Conservation (phyloP, 1,140 invertebrate species). For the Heliothis subflexa region DNA sequence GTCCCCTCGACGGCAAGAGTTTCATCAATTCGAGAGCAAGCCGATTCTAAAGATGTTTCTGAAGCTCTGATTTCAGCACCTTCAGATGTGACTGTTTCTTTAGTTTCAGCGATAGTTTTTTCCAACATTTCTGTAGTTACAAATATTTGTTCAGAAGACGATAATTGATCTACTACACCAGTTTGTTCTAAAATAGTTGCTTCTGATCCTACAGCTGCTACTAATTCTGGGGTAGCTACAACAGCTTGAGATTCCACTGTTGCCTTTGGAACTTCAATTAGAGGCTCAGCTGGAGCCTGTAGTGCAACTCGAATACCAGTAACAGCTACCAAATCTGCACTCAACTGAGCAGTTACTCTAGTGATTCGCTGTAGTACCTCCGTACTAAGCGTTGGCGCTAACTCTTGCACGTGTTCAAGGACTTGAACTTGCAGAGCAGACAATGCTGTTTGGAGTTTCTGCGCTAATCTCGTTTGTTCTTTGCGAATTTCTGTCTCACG, state of each 20-base stretch:
- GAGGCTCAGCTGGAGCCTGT: slow-evolving; percentile 38
- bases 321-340: slow-evolving; percentile 59
- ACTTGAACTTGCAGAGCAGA: slow-evolving; percentile 62
- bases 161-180: not conserved
- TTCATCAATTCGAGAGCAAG: not conserved
- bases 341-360: slow-evolving; percentile 57
- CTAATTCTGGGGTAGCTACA: not conserved
- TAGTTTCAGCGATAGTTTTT: slow-evolving; percentile 52
- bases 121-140: slow-evolving; percentile 46
- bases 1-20: not conserved
- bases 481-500: slow-evolving; percentile 43
- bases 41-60: not conserved
- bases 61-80: not conserved
- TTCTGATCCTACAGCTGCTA: not conserved
- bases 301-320: slow-evolving; percentile 51
- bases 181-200: not conserved
- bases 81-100: slow-evolving; percentile 52
- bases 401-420: slow-evolving; percentile 58
- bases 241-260: slow-evolving; percentile 10
- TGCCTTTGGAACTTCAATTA: slow-evolving; percentile 17
- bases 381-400: slow-evolving; percentile 51
- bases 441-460: slow-evolving; percentile 65
- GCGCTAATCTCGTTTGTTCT: slow-evolving; percentile 58
- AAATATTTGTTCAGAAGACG: slow-evolving; percentile 19
- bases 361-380: slow-evolving; percentile 60